Evolutionary conservation across 2,797 vertebrate genomes (phyloP).

Genomic region (Chromobotia macracanthus): DNA sequence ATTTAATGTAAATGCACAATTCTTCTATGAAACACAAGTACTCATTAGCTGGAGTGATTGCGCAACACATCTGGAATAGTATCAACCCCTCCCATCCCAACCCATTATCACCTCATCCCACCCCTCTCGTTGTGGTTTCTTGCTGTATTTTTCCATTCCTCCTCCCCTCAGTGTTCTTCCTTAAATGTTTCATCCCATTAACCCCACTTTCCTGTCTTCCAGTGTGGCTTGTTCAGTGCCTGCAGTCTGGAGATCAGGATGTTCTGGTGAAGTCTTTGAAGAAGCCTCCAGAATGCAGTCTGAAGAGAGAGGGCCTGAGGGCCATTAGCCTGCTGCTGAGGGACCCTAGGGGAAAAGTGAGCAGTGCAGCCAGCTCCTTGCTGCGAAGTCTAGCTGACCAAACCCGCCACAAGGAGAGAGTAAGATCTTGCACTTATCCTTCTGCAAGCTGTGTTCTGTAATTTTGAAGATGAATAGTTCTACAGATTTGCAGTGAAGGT

Average conservation of each 20-base stretch:
- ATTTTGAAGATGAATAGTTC: not conserved
- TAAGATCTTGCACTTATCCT: conserved; percentile 54
- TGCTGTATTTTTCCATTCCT: not conserved
- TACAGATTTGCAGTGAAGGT: no score
- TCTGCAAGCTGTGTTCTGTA: not conserved
- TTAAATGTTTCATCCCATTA: conserved; percentile 18
- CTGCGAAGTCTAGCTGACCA: conserved; percentile 85
- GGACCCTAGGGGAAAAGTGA: conserved; percentile 89
- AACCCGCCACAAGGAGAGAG: conserved; percentile 84
- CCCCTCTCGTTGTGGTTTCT: not conserved
- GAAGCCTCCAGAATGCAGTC: conserved; percentile 79
- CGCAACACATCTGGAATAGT: not conserved
- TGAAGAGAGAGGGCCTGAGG: conserved; percentile 86
- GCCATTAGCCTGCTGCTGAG: conserved; percentile 86
- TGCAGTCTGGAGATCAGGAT: conserved; percentile 88
- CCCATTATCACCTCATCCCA: conserved; percentile 14
- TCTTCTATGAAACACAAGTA: not conserved
- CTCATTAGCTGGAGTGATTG: not conserved
- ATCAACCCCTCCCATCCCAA: conserved; percentile 5
- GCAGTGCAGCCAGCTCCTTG: conserved; percentile 85
- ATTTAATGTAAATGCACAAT: conserved; percentile 1
- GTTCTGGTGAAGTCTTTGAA: conserved; percentile 85
- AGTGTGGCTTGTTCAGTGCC: conserved; percentile 87
- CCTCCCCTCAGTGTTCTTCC: not conserved
- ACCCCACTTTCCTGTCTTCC: conserved; percentile 14